phyloP scores from a whole-genome alignment of 2,888 invertebrate genomes.

The Doris montereyensis region DNA sequence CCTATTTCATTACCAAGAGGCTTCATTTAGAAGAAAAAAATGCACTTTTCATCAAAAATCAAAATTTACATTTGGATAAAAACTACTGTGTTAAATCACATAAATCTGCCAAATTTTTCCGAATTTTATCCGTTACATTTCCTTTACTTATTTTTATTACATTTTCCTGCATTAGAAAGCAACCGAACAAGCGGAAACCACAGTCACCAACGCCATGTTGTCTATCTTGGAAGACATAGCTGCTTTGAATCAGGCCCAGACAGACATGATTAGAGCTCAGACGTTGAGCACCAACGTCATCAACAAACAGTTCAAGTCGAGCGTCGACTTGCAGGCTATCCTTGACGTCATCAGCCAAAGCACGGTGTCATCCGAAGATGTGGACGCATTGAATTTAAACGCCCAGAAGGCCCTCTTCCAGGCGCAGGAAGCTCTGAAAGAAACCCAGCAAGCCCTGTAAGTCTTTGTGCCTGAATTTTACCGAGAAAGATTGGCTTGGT shows the following conservation, averaged over 20 bases:
- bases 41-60: too few relatives aligned
- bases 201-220: constrained; percentile 21
- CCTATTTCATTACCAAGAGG: too few relatives aligned
- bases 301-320: neutral
- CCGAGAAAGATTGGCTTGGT: too few relatives aligned
- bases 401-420: constrained; percentile 22
- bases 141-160: too few relatives aligned
- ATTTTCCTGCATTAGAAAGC: constrained; percentile 15
- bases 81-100: too few relatives aligned
- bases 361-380: neutral
- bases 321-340: constrained; percentile 5
- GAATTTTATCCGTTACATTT: too few relatives aligned
- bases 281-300: neutral
- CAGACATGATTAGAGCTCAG: constrained; percentile 5
- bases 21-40: too few relatives aligned
- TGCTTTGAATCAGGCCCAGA: constrained; percentile 17
- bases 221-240: constrained; percentile 18
- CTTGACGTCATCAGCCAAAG: constrained; percentile 9
- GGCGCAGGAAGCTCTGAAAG: constrained; percentile 8
- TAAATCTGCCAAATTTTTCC: too few relatives aligned
- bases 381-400: neutral
- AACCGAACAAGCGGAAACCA: constrained; percentile 24
- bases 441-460: constrained; percentile 33
- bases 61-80: too few relatives aligned
- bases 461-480: too few relatives aligned